A percentile compares a stretch with the other conserved stretches of the same genome.
Evolutionary conservation across 2,797 vertebrate genomes (phyloP).

Genomic region (Pagetopsis macropterus): DNA sequence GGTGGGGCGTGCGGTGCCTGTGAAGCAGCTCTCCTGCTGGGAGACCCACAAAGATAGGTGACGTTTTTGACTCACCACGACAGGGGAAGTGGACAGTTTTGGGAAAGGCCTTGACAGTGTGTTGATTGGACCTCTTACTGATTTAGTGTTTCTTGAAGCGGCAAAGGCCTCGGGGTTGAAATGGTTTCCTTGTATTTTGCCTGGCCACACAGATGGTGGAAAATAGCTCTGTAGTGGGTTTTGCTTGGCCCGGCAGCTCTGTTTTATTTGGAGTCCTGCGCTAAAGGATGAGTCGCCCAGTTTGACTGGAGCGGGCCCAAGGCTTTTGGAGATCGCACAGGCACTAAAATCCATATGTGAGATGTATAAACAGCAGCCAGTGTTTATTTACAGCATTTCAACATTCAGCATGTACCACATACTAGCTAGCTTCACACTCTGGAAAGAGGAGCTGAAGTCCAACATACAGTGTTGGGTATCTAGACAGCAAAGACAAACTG

Average conservation of each 20-base stretch:
- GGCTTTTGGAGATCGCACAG: constrained; percentile 76
- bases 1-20: constrained; percentile 20
- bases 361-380: constrained; percentile 73
- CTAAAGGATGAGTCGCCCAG: constrained; percentile 84
- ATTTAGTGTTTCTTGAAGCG: constrained; percentile 72
- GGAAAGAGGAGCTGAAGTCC: constrained; percentile 30
- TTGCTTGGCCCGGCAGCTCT: constrained; percentile 79
- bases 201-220: constrained; percentile 85
- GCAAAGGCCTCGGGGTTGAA: constrained; percentile 71
- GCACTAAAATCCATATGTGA: constrained; percentile 78
- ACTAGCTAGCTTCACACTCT: constrained; percentile 32
- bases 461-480: constrained; percentile 38
- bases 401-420: constrained; percentile 52
- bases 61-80: constrained; percentile 46
- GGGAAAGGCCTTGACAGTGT: constrained; percentile 71
- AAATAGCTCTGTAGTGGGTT: constrained; percentile 84
- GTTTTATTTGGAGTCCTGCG: constrained; percentile 85
- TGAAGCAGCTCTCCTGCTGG: constrained; percentile 47
- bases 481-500: constrained; percentile 13
- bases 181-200: constrained; percentile 83
- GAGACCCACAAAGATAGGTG: constrained; percentile 30
- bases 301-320: constrained; percentile 69
- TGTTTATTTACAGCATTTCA: constrained; percentile 77
- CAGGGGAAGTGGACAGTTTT: constrained; percentile 70
- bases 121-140: constrained; percentile 74